Base-by-base conservation (phyloP, 1,140 invertebrate genomes). In the Uloborus diversus region DNA sequence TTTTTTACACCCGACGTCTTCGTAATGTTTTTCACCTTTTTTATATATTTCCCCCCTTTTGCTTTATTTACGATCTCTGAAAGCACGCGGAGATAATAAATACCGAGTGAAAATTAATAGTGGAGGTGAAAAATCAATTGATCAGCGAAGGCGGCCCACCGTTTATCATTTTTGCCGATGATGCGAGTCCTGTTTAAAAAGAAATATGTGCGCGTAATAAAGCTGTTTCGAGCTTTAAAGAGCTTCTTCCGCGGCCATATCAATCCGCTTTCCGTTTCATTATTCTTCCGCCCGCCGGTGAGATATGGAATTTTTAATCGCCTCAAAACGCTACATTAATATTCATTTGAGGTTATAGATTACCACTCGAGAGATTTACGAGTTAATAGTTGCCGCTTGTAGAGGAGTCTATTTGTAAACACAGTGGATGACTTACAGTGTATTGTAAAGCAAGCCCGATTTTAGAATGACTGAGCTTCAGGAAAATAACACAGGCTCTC, bases 41-140 rank as follows among this genome's bases (percentile, higher is more conserved):
- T 23, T 11, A 49, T 17, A 42, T 68, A 53, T 68, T 53, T 53
- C 53, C 32, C 57, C 25, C 23, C 47, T 25, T 65, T 17, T 64
- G 59, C 71, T 51, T 64, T 75, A 75, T 75, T 75, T 75, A 75
- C 71, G 71, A 64, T 62, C 57, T 23, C 33, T 57, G 69, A 47
- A 28, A 23, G 56, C 7, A 17, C 25, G 17, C 2, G 35, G 69
- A 28, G 69, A 61, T 64, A 75, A 75, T 75, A 75, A 75, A 75
- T 75, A 75, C 57, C 14, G n/a, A 14, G 28, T 32, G 47, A 75
- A 75, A 75, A 75, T 75, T 75, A 75, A 75, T 75, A 51, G 71
- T 37, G 59, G 59, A 75, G 71, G 71, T 75, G 71, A 64, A 75
- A 75, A 75, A 75, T 75, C 71, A 75, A 75, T 75, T 75, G 71